Base-by-base conservation (phyloP, 2,113 vertebrate genomes). In the Lepus timidus region DNA sequence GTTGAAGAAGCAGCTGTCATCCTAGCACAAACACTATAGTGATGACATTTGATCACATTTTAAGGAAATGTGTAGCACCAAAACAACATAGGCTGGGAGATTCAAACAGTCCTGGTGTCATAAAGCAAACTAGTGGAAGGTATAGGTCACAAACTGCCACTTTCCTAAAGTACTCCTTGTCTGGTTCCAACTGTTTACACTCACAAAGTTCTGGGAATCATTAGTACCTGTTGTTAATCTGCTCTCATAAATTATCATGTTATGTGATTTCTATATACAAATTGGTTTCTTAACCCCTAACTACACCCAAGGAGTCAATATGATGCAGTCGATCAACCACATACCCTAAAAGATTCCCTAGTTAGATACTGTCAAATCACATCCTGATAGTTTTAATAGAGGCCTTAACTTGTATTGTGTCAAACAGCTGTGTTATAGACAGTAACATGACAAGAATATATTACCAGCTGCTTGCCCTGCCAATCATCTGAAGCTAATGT, bases 371-470 rank as follows among this genome's bases (percentile, higher is more conserved):
- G 52, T 85, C 65, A 93, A 84, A 64, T 82, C 91, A 86, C 33
- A 94, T 16, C 33, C 79, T 94, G 39, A 94, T 8, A 74, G 36
- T 27, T 81, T 95, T 85, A 52, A 12, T 0, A 6, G n/a, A 70
- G 96, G 49, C 4, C 36, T 5, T 95, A 91, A 88, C 23, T 96
- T 33, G 90, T 80, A 70, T 49, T 91, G 10, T 90, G 68, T 93
- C 92, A 49, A 90, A 97, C 95, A 97, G 85, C 80, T 97, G 81
- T 76, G 83, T 87, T 95, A 88, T 67, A 92, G 84, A 39, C 6
- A 96, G 14, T 74, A 88, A 20, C 49, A 62, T 22, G 51, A 91
- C 9, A 81, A 10, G 39, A 92, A 85, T 91, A 17, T 25, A 85
- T 31, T 55, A 95, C 79, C 67, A 93, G 91, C 7, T 88, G 23